Evolutionary conservation across 2,888 invertebrate genomes (phyloP), one percentile per base, ranked within the genome.

Genomic region (Macrosoma leucophasiata): DNA sequence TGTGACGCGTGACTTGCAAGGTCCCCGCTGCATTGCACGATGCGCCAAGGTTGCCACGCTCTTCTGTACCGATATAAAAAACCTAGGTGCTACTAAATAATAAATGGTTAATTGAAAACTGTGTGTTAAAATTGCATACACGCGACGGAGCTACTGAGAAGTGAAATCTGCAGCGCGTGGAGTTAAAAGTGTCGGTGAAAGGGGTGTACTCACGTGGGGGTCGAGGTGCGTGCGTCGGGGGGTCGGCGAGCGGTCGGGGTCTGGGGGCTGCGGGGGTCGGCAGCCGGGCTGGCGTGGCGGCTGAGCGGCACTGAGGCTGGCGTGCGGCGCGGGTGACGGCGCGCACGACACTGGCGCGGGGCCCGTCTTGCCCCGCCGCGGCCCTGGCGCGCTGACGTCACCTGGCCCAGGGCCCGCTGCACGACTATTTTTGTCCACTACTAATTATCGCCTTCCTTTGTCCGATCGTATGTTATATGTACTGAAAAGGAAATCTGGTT

Each of bases 1-100:
- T 72, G 76, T 81, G 84, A 84, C 84, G 84, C 82, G 84, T 84
- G 81, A 82, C 82, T 84, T 82, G 84, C 84, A 82, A 84, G 84
- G 84, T 82, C 79, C 69, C 73, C 74, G 77, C 72, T 84, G 84
- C 84, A 84, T 75, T 82, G 81, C 81, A 78, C 81, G 82, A 84
- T 82, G 84, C 79, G 77, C 79, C 84, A 84, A 84, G 84, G 84
- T 84, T 82, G 79, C 68, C 62, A 70, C 68, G 68, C 71, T 72
- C 70, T 68, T 72, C 64, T 50, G 55, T 62, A 59, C 55, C 58
- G 55, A 65, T 36, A 49, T 41, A 44, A 68, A 62, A 63, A 69
- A 65, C 58, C 56, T 64, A 65, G 57, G 55, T 54, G 55, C 54
- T 54, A 55, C 33, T 31, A 28, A 32, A 33, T 28, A 29, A 47